Conservation (phyloP, 1,140 invertebrate species). For the Branchinecta lindahli region DNA sequence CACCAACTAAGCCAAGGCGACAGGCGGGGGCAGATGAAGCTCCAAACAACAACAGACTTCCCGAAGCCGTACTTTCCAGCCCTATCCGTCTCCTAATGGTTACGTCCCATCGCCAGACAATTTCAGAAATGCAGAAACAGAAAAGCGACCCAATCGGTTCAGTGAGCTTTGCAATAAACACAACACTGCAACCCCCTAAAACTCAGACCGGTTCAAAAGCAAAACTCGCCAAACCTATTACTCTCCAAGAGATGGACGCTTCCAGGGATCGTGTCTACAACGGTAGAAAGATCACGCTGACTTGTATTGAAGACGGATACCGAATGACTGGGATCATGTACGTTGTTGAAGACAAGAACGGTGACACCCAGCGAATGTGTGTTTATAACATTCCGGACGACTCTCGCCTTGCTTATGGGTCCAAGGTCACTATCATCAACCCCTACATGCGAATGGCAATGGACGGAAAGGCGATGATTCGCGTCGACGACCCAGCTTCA, state of each 20-base stretch:
- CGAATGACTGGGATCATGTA: constrained; percentile 7
- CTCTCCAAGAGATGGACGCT: constrained; percentile 15
- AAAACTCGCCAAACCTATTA: constrained; percentile 12
- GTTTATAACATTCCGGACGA: constrained; percentile 18
- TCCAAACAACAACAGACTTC: too few species aligned
- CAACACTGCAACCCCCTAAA: too few species aligned
- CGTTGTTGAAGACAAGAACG: constrained; percentile 19
- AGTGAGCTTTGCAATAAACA: too few species aligned
- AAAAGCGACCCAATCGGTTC: too few species aligned
- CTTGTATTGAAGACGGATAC: constrained; percentile 18
- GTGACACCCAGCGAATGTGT: constrained; percentile 14
- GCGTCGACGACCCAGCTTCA: constrained; percentile 17
- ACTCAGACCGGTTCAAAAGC: too few species aligned
- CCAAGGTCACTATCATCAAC: constrained; percentile 18
- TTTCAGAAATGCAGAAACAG: too few species aligned
- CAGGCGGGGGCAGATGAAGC: too few species aligned
- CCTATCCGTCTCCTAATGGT: too few species aligned
- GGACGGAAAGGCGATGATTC: constrained; percentile 14
- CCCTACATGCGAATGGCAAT: constrained; percentile 16
- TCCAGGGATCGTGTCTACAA: constrained; percentile 17
- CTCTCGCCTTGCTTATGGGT: constrained; percentile 17
- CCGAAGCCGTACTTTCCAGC: too few species aligned
- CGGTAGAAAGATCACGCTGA: constrained; percentile 13
- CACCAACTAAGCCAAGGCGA: too few species aligned
- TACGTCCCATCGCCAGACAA: too few species aligned